A percentile compares a stretch with the other conserved stretches of the same genome.
Conservation (phyloP, 2,797 vertebrate species). For the Pipistrellus pygmaeus region DNA sequence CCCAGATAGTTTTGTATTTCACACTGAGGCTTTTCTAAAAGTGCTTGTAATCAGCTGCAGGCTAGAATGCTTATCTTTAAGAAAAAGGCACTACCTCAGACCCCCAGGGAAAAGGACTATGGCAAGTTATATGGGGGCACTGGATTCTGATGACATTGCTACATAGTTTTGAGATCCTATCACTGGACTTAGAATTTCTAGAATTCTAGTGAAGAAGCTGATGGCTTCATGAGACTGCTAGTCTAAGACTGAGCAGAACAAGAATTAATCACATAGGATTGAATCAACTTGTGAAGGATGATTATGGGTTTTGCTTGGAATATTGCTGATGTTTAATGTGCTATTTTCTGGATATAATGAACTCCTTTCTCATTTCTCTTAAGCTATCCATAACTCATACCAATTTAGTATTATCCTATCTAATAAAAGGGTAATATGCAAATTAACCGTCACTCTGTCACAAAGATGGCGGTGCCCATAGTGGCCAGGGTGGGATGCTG, state of each 20-base stretch:
- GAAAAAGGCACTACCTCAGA: neutral
- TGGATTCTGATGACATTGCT: neutral
- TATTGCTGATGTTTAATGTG: neutral
- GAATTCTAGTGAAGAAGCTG: neutral
- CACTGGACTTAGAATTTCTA: neutral
- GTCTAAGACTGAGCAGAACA: neutral
- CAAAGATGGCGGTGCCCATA: too few relatives aligned
- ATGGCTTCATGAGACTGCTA: neutral
- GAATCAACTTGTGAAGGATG: neutral
- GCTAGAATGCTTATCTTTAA: neutral
- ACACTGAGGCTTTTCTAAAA: neutral
- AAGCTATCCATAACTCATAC: neutral
- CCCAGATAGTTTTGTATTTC: neutral
- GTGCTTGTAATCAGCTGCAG: neutral
- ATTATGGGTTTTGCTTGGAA: neutral
- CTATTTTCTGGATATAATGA: neutral
- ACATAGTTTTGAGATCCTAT: neutral
- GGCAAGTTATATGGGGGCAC: neutral
- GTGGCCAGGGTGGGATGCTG: too few relatives aligned
- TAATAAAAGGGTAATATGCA: too few relatives aligned
- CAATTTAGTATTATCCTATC: neutral
- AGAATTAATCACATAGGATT: neutral
- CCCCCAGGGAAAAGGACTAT: neutral
- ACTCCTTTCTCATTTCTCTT: neutral
- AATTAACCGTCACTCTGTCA: too few relatives aligned